Conservation (phyloP, 1,140 invertebrate species). For the Metaphire vulgaris region DNA sequence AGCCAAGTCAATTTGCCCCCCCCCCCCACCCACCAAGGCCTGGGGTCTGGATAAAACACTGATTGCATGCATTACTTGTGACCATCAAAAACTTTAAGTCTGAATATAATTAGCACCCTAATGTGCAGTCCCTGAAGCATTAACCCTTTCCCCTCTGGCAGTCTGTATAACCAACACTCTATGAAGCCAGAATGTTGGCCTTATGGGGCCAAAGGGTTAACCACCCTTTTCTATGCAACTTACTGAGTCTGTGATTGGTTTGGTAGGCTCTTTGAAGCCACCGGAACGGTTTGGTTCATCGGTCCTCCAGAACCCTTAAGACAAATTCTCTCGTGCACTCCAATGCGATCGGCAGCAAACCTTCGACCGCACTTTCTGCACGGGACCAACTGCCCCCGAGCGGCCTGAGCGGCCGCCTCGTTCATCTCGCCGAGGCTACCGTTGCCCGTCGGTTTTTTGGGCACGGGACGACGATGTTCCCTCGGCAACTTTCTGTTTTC, state of each 20-base stretch:
- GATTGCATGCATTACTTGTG: no score
- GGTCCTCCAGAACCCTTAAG: not conserved
- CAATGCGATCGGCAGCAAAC: conserved; percentile 62
- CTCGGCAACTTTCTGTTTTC: conserved; percentile 63
- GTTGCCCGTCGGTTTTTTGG: conserved; percentile 58
- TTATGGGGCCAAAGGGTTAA: no score
- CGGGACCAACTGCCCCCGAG: conserved; percentile 55
- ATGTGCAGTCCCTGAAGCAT: no score
- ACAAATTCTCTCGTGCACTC: conserved; percentile 56
- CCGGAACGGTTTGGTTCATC: not conserved
- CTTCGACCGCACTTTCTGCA: conserved; percentile 64
- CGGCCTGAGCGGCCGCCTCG: conserved; percentile 30
- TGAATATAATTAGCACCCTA: no score
- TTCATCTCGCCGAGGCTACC: conserved; percentile 35
- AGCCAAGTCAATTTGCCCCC: no score
- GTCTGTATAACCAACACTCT: no score
- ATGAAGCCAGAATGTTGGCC: no score
- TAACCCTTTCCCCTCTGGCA: no score
- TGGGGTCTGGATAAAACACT: no score
- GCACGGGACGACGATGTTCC: conserved; percentile 57
- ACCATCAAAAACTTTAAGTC: no score
- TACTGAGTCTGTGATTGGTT: not conserved
- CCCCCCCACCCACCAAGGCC: no score
- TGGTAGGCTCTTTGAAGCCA: conserved; percentile 7
- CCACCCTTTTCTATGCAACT: no score